These are phyloP conservation scores for Zoanthus sociatus DNA, from an alignment of 92 coral and sea anemone species.

Conservation along the genomic window DNA sequence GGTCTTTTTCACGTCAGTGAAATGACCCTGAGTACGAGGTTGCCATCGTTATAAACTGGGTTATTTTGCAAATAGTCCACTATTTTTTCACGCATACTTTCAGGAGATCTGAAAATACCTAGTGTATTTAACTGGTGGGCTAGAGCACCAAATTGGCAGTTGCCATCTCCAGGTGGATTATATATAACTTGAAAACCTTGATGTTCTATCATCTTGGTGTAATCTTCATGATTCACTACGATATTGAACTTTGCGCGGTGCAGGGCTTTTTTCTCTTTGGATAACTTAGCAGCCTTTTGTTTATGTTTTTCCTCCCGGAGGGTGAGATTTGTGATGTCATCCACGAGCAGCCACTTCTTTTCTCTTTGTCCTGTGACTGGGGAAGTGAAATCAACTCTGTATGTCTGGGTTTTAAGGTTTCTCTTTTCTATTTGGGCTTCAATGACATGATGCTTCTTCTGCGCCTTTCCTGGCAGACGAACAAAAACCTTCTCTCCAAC, in stretches of 20 bases:
- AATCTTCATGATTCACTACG: slow-evolving; percentile 30
- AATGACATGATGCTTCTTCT: slow-evolving; percentile 41
- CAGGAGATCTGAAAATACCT: slow-evolving; percentile 52
- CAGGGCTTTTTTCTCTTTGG: slow-evolving; percentile 40
- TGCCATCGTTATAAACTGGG: slow-evolving; percentile 44
- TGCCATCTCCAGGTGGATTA: neutral
- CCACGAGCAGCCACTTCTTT: slow-evolving; percentile 60
- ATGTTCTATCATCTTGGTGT: slow-evolving; percentile 34
- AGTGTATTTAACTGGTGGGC: slow-evolving; percentile 45
- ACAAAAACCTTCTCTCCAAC: slow-evolving; percentile 54
- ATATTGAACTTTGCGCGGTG: neutral
- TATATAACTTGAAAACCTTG: slow-evolving; percentile 38
- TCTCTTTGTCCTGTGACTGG: slow-evolving; percentile 45
- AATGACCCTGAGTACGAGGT: slow-evolving; percentile 46
- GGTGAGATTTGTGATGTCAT: slow-evolving; percentile 66
- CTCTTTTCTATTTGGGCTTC: slow-evolving; percentile 57
- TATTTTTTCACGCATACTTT: slow-evolving; percentile 50
- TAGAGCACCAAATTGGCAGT: slow-evolving; percentile 63
- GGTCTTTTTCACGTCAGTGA: too few relatives aligned
- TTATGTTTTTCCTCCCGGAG: slow-evolving; percentile 49
- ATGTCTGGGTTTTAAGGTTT: slow-evolving; percentile 36
- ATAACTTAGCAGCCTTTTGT: slow-evolving; percentile 45
- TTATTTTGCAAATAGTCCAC: slow-evolving; percentile 38
- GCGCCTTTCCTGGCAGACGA: slow-evolving; percentile 58
- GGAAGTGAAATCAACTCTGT: slow-evolving; percentile 56